phyloP scores from a whole-genome alignment of 2,113 vertebrate genomes.

The Varanus komodoensis region DNA sequence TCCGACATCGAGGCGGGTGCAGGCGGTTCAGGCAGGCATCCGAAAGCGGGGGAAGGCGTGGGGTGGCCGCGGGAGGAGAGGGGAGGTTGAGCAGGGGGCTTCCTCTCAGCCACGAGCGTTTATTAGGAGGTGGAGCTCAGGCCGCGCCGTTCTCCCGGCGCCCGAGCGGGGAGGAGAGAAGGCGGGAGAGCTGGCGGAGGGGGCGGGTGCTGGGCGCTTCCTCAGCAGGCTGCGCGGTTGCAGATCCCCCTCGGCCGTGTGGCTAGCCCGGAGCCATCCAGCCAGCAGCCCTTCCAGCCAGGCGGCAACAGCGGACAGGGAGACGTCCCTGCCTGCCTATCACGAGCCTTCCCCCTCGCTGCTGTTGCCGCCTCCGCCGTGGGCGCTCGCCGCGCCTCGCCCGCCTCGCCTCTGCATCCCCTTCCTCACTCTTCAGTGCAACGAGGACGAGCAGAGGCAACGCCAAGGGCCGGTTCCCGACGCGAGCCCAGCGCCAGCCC shows the following conservation, averaged over 20 bases:
- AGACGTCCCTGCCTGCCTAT: conserved; percentile 15
- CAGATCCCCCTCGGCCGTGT: conserved; percentile 62
- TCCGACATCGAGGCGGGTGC: neutral
- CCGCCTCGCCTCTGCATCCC: neutral
- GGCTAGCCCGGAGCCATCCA: conserved; percentile 65
- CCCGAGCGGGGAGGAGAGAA: conserved; percentile 68
- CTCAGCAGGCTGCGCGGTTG: conserved; percentile 79
- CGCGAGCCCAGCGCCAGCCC: neutral
- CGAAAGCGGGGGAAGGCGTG: neutral
- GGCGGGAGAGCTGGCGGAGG: conserved; percentile 53
- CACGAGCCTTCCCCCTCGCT: neutral
- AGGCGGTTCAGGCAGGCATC: neutral
- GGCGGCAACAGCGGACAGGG: conserved; percentile 30
- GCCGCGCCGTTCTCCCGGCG: conserved; percentile 56
- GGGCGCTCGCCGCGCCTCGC: neutral
- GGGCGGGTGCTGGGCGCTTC: conserved; percentile 78
- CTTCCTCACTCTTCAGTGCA: neutral
- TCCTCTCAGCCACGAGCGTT: neutral
- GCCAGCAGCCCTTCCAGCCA: conserved; percentile 18
- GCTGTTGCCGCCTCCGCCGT: neutral
- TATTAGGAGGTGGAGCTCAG: neutral
- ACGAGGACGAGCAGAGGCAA: conserved; percentile 12
- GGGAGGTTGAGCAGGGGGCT: neutral
- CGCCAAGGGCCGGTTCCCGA: neutral
- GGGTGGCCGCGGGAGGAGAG: neutral